These are phyloP conservation scores for Synaphobranchus kaupii DNA, from an alignment of 2,797 vertebrate genomes.

Conservation along the genomic window DNA sequence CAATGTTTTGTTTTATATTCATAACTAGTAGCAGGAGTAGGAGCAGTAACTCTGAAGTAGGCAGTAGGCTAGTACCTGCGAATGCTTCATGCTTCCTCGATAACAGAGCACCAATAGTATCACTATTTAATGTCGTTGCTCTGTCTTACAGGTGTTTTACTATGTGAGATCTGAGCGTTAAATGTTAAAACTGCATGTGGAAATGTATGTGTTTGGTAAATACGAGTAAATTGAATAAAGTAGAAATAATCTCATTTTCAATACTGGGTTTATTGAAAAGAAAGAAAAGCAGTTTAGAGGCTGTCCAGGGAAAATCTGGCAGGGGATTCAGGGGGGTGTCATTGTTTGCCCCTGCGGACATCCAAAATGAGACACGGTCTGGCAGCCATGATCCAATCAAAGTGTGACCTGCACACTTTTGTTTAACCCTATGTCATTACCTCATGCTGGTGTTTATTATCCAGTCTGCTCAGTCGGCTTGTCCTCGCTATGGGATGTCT, in stretches of 20 bases:
- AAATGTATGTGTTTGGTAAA: neutral
- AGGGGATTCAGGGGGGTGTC: neutral
- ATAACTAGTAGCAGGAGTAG: neutral
- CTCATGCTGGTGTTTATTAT: neutral
- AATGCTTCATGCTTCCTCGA: no score
- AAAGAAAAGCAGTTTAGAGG: neutral
- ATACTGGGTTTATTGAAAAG: conserved; percentile 10
- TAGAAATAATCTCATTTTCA: conserved; percentile 17
- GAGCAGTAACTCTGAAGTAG: neutral
- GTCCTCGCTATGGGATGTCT: conserved; percentile 5
- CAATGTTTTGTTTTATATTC: neutral
- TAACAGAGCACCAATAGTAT: no score
- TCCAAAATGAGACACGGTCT: conserved; percentile 14
- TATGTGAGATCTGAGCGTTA: neutral
- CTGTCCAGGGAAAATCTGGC: no score
- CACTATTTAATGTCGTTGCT: neutral
- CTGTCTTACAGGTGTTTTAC: neutral
- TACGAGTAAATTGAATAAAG: neutral
- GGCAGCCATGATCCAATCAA: conserved; percentile 26
- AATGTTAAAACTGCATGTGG: neutral
- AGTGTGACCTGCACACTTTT: conserved; percentile 11
- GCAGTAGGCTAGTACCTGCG: neutral
- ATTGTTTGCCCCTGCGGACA: conserved; percentile 22
- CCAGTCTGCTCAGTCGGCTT: conserved; percentile 12
- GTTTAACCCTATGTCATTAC: conserved; percentile 22